Conservation (phyloP, 2,113 vertebrate genomes). For the Cercopithecus mona region DNA sequence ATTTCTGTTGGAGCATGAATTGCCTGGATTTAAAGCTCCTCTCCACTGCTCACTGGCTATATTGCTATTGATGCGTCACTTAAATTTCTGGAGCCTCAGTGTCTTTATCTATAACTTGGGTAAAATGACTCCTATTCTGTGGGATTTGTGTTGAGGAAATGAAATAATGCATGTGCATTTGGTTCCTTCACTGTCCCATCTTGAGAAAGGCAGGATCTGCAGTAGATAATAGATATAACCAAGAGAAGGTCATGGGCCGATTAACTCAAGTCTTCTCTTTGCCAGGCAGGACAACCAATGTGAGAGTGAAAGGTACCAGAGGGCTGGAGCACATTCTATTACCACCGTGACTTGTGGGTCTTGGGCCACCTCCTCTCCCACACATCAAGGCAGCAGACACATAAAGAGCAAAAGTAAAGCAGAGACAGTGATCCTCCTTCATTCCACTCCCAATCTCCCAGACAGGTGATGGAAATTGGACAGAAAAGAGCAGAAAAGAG, state of each 20-base stretch:
- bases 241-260: neutral
- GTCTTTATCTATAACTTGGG: neutral
- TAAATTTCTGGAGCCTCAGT: neutral
- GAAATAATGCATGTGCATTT: neutral
- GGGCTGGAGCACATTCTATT: fast-evolving
- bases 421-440: neutral
- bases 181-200: neutral
- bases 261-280: neutral
- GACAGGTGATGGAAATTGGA: neutral
- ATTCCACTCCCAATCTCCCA: neutral
- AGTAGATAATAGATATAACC: neutral
- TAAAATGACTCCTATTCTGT: neutral
- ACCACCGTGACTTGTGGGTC: neutral
- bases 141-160: neutral
- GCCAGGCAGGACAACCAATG: neutral
- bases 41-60: neutral
- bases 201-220: neutral
- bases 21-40: neutral
- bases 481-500: neutral
- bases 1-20: neutral
- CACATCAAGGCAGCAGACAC: neutral
- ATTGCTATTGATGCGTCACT: neutral
- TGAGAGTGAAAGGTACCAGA: neutral
- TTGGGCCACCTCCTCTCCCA: neutral
- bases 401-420: neutral